Evolutionary conservation across 2,113 vertebrate species (phyloP), one percentile per base, ranked within the genome.

Genomic region (Myotis brandtii): DNA sequence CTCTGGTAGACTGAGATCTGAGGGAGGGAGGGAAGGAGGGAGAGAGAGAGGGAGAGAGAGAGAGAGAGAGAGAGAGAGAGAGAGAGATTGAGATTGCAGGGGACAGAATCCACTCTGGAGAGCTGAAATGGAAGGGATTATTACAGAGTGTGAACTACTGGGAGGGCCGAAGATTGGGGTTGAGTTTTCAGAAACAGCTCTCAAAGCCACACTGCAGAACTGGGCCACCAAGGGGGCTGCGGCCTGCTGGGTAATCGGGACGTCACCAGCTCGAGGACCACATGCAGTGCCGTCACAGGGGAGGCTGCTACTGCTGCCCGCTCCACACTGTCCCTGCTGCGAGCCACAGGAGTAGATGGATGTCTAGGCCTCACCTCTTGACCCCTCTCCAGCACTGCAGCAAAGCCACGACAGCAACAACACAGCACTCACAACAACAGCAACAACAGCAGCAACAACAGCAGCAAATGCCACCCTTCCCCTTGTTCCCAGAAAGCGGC

Each of bases 251-350:
- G 72, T 46, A n/a, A 50, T 16, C 23, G 1, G 0, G 43, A 93
- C 32, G 25, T 69, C 40, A 16, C 40, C 56, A n/a, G 16, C 32
- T 93, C 50, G 20, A 34, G 90, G 50, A n/a, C 34, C 40, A 30
- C 34, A 34, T 34, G 30, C 9, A 25, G 46, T 0, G 1, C 34
- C 0, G 1, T 1, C 59, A 14, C 20, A 2, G 0, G 21, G 21
- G 85, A 85, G 62, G 77, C 77, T 56, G 34, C 18, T 52, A 0
- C 20, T 7, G 48, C 40, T 4, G 12, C n/a, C 23, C 9, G 8
- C 20, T 72, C 50, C 37, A 30, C 9, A 3, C 27, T 6, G 62
- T 27, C 37, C 46, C 86, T 73, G 37, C 59, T 54, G 17, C 3
- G 27, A 30, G 2, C 25, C 37, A 27, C n/a, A 3, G 5, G 1